Evolutionary conservation across 2,113 vertebrate genomes (phyloP).

Genomic region (Patagioenas fasciata): DNA sequence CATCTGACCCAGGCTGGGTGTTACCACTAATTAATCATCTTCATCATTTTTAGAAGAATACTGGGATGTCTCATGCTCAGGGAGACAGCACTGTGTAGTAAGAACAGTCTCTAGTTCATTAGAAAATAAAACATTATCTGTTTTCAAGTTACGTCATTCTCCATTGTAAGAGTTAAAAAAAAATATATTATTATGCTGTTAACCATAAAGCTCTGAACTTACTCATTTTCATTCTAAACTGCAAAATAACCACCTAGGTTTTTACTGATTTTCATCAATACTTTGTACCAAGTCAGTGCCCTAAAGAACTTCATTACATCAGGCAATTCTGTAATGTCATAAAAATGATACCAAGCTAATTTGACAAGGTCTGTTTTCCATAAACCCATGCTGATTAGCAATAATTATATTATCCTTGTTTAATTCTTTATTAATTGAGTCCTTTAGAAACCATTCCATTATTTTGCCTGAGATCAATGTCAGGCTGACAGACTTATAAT

Average conservation of each 20-base stretch:
- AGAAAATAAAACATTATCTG: neutral
- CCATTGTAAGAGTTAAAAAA: neutral
- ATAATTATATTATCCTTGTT: slow-evolving; percentile 45
- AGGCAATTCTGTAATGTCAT: neutral
- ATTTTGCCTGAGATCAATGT: slow-evolving; percentile 52
- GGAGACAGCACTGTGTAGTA: neutral
- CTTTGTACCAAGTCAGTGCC: neutral
- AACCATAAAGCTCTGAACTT: neutral
- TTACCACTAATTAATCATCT: neutral
- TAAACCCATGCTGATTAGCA: slow-evolving; percentile 40
- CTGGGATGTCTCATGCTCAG: neutral
- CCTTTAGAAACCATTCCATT: slow-evolving; percentile 53
- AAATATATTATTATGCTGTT: neutral
- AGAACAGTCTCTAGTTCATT: neutral
- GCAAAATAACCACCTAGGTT: neutral
- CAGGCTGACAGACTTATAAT: slow-evolving; percentile 40
- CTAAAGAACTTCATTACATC: slow-evolving; percentile 7
- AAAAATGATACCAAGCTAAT: slow-evolving; percentile 42
- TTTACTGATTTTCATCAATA: neutral
- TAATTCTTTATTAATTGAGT: slow-evolving; percentile 65
- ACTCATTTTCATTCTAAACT: neutral
- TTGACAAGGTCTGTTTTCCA: slow-evolving; percentile 55
- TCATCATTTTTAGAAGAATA: neutral
- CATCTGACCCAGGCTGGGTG: neutral
- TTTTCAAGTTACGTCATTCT: rapidly evolving